Base-by-base conservation (phyloP, 2,888 invertebrate genomes). In the Callyntrura guangdongensis region DNA sequence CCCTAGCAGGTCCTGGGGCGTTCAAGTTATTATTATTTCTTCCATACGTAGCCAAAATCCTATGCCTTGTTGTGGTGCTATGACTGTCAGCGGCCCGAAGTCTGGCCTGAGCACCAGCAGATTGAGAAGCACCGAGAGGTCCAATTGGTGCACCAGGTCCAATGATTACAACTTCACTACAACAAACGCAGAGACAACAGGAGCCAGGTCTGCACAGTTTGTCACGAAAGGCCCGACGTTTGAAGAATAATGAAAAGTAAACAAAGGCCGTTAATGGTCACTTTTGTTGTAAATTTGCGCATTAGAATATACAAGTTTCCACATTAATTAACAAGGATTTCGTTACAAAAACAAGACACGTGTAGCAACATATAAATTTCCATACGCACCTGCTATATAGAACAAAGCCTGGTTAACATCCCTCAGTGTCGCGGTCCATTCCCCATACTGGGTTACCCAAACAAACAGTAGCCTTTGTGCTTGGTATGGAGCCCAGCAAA, bases 371-470 rank as follows among this genome's bases (percentile, higher is more conserved):
- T 11, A 82, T 6, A 36, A 36, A 36, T 36, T 36, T 36, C 6
- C 36, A 4, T 36, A 2, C 92, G 93, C 85, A 94, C 94, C 94
- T 79, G 94, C 94, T 67, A 94, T 92, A 74, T 94, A 93, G 91
- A 94, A 94, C 27, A 94, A 92, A 72, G 93, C 91, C 74, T 94
- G 94, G 91, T 94, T 94, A 91, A 94, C 92, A 59, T 93, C 92
- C 59, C 94, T 86, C 22, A 94, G 91, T 1, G 90, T 79, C 8
- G 92, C 91, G 0, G 94, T 94, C 94, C 94, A 94, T 69, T 92
- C 82, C 25, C 93, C 94, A 64, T 94, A 93, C 14, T 93, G 91
- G 0, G 93, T 92, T 36, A 94, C 93, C 86, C 93, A 93, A 12
- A 94, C 93, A 79, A 93, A 93, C 69, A 94, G 69, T 1, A 94